Base-by-base conservation (phyloP, 2,113 vertebrate species). In the Sminthopsis crassicaudata region DNA sequence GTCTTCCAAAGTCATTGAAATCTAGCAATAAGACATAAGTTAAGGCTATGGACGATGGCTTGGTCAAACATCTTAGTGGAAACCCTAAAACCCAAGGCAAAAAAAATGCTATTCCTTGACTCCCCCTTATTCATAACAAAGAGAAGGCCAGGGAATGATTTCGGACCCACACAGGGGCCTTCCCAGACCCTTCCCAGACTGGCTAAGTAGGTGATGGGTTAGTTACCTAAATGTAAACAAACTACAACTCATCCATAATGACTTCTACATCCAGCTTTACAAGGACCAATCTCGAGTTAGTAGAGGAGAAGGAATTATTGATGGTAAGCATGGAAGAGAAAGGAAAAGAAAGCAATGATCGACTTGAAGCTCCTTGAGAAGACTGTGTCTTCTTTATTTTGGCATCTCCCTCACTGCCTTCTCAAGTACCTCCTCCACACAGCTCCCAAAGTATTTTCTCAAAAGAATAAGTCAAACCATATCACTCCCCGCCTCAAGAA, bases 271-370 rank as follows among this genome's bases (percentile, higher is more conserved):
- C 3, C 76, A 57, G 27, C 22, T 91, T 91, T 23, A 90, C 88
- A 50, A 84, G 46, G 90, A 46, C 90, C 94, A 53, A 96, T 46
- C 91, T 36, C 54, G 92, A 94, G 27, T 92, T 46, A 97, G 60
- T n/a, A 91, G 8, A 36, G 23, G 1, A 54, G 46, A 53, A 92
- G 25, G 2, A 57, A 10, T 2, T 88, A n/a, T 12, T 16, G 89
- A 89, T 67, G 2, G 36, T 84, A 84, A n/a, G 16, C n/a, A 84
- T 42, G 67, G n/a, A 84, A 84, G 19, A 23, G n/a, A n/a, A 22
- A 84, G 19, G n/a, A 2, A 19, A 84, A 19, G 36, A n/a, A 5
- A 76, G 16, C 3, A 19, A 76, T 16, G 36, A 76, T 3, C 7
- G 67, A 76, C 14, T n/a, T 4, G 36, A n/a, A 76, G 16, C 67